phyloP scores from a whole-genome alignment of 2,888 invertebrate species.

The Ditula angustiorana region DNA sequence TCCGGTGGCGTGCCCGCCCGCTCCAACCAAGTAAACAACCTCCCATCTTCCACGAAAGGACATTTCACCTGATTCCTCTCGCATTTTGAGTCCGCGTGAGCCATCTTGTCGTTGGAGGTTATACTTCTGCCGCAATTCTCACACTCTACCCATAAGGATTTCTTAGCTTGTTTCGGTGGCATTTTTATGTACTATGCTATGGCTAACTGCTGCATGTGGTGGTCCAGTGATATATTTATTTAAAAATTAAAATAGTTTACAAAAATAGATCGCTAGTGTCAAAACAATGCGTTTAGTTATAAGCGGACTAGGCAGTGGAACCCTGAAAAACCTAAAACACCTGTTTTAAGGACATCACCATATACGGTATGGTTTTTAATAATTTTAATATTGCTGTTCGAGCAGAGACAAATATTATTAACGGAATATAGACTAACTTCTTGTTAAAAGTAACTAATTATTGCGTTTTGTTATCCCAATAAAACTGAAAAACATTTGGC shows the following conservation, averaged over 20 bases:
- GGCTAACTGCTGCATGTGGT: background rate
- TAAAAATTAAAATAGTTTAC: background rate
- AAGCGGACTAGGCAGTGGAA: too few species aligned
- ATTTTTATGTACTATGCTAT: slow-evolving; percentile 43
- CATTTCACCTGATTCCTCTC: slow-evolving; percentile 74
- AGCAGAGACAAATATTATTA: too few species aligned
- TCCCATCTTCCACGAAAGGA: slow-evolving; percentile 68
- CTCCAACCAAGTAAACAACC: slow-evolving; percentile 71
- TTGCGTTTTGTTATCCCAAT: too few species aligned
- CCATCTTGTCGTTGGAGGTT: slow-evolving; percentile 84
- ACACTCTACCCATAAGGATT: slow-evolving; percentile 87
- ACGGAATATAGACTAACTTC: too few species aligned
- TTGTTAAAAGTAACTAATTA: too few species aligned
- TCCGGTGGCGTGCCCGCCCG: slow-evolving; percentile 66
- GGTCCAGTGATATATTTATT: slow-evolving; percentile 1
- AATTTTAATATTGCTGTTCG: too few species aligned
- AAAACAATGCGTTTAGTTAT: slow-evolving; percentile 21
- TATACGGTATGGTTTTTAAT: too few species aligned
- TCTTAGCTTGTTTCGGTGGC: slow-evolving; percentile 82
- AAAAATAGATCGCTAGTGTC: slow-evolving; percentile 23
- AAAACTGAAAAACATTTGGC: too few species aligned
- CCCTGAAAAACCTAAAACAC: too few species aligned
- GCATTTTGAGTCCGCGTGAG: slow-evolving; percentile 84
- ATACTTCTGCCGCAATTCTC: slow-evolving; percentile 85
- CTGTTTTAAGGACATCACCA: too few species aligned